These are phyloP conservation scores for Acronicta psi DNA, from an alignment of 2,888 invertebrate genomes.

Conservation along the genomic window DNA sequence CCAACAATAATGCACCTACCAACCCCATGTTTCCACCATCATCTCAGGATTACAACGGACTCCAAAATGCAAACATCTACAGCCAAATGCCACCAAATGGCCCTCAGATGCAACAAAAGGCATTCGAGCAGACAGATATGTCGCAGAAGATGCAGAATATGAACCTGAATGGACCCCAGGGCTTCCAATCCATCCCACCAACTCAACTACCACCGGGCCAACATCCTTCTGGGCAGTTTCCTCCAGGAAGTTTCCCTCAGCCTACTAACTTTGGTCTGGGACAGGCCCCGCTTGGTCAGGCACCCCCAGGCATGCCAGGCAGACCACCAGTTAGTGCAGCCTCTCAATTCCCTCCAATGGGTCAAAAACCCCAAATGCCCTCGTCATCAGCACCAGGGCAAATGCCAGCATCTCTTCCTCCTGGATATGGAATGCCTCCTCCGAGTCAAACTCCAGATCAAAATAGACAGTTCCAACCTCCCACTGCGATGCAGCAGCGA, in stretches of 20 bases:
- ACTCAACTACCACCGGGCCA: slow-evolving; percentile 77
- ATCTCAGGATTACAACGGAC: slow-evolving; percentile 81
- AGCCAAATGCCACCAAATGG: slow-evolving; percentile 70
- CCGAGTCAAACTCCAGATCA: slow-evolving; percentile 52
- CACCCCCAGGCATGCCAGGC: slow-evolving; percentile 57
- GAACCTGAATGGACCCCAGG: slow-evolving; percentile 80
- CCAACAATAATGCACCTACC: slow-evolving; percentile 82
- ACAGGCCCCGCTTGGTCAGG: slow-evolving; percentile 61
- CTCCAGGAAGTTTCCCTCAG: slow-evolving; percentile 70
- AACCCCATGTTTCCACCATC: slow-evolving; percentile 79
- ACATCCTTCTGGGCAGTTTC: slow-evolving; percentile 71
- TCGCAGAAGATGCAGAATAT: slow-evolving; percentile 85
- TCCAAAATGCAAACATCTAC: slow-evolving; percentile 79
- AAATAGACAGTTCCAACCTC: slow-evolving; percentile 56
- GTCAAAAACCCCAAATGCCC: slow-evolving; percentile 66
- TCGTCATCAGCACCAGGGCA: slow-evolving; percentile 67
- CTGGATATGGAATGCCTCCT: slow-evolving; percentile 63
- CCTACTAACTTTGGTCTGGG: slow-evolving; percentile 68
- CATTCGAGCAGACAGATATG: slow-evolving; percentile 74
- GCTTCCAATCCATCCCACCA: slow-evolving; percentile 71
- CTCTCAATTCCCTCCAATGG: slow-evolving; percentile 62
- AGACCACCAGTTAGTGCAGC: slow-evolving; percentile 66
- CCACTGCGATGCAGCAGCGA: slow-evolving; percentile 55
- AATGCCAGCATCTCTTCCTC: slow-evolving; percentile 42
- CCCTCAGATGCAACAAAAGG: slow-evolving; percentile 53